These are phyloP conservation scores for Zoanthus sociatus DNA, from an alignment of 92 coral and sea anemone species.

Conservation along the genomic window DNA sequence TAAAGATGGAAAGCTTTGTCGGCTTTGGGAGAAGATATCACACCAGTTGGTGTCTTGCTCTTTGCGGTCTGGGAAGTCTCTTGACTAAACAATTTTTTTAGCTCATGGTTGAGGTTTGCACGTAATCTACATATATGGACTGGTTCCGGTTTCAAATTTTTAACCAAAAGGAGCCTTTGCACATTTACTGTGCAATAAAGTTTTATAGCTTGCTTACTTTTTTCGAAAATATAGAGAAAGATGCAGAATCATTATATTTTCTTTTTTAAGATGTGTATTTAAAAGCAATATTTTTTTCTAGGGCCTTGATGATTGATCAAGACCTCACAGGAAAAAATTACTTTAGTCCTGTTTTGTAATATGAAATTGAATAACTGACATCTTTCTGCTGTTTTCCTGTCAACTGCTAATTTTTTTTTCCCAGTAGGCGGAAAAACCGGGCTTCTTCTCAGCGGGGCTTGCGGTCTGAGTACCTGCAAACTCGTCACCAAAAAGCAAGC, in stretches of 20 bases:
- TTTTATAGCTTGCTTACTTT: not conserved
- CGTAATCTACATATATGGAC: not conserved
- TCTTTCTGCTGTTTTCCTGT: conserved; percentile 15
- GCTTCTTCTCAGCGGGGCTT: not conserved
- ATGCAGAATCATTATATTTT: not conserved
- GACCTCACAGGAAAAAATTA: conserved; percentile 1
- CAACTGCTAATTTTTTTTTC: conserved; percentile 28
- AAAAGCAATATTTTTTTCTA: not conserved
- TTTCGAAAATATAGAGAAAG: not conserved
- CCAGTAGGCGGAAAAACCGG: conserved; percentile 24
- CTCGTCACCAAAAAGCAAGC: conserved; percentile 12
- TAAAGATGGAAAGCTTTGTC: too few species aligned
- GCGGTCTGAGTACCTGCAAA: conserved; percentile 37
- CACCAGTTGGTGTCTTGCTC: not conserved
- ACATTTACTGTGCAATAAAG: not conserved
- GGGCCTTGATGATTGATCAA: conserved; percentile 4
- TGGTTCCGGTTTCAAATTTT: conserved; percentile 38
- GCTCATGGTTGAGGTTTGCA: not conserved
- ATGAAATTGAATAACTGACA: conserved; percentile 32
- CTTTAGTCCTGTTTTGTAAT: conserved; percentile 8
- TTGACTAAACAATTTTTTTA: not conserved
- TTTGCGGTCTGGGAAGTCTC: not conserved
- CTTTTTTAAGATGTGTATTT: not conserved
- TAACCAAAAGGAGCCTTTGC: not conserved
- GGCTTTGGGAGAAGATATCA: too few species aligned